Conservation (phyloP, 2,113 vertebrate species). For the Hippoglossus stenolepis region DNA sequence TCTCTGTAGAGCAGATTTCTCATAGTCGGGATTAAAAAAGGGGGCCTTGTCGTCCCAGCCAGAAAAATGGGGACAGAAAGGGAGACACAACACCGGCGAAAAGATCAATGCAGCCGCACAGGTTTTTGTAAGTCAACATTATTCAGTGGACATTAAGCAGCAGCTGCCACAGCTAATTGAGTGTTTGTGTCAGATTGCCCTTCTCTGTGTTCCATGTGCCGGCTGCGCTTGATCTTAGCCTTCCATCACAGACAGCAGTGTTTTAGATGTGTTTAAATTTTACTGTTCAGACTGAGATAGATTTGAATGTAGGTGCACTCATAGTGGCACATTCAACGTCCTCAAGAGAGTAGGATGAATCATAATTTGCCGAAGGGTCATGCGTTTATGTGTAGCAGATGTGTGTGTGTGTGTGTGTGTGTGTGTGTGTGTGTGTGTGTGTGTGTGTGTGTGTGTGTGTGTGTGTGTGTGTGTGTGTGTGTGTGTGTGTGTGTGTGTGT, state of each 20-base stretch:
- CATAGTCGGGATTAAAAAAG: neutral
- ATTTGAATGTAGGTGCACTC: slow-evolving; percentile 32
- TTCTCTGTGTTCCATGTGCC: slow-evolving; percentile 10
- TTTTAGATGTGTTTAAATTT: slow-evolving; percentile 11
- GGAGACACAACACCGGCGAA: neutral
- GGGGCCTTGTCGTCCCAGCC: neutral
- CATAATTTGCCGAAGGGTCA: slow-evolving; percentile 31
- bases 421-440: slow-evolving; percentile 22
- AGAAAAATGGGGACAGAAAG: neutral
- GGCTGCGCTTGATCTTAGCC: neutral
- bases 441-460: too few relatives aligned
- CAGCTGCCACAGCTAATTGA: neutral
- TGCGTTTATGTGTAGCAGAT: slow-evolving; percentile 22
- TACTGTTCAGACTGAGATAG: slow-evolving; percentile 5
- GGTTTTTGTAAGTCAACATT: neutral
- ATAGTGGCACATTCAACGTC: slow-evolving; percentile 25
- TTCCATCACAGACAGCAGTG: slow-evolving; percentile 14
- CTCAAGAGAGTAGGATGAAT: slow-evolving; percentile 41
- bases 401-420: slow-evolving; percentile 23
- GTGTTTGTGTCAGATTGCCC: slow-evolving; percentile 13
- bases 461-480: slow-evolving; percentile 22
- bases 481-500: slow-evolving; percentile 25
- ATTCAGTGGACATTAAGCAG: neutral
- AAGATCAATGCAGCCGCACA: neutral
- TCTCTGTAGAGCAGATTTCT: too few relatives aligned